phyloP scores from a whole-genome alignment of 2,797 vertebrate genomes.

The Cyprinella venusta region DNA sequence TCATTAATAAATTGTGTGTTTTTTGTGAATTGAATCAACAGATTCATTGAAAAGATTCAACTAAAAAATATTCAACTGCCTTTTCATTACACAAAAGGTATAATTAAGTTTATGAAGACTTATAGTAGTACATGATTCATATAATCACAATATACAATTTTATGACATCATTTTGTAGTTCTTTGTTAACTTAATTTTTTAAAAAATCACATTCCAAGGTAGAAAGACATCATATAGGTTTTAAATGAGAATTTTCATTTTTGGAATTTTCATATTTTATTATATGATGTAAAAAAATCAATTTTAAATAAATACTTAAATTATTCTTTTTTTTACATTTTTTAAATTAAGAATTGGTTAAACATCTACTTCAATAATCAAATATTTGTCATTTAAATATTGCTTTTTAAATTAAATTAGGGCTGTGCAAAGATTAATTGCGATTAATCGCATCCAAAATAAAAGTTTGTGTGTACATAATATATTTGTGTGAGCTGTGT shows the following conservation, averaged over 20 bases:
- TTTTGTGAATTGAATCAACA: neutral
- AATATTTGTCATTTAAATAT: neutral
- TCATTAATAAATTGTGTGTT: neutral
- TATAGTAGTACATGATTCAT: neutral
- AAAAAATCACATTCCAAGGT: neutral
- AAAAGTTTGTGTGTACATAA: too few relatives aligned
- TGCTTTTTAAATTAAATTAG: neutral
- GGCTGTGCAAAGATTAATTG: too few relatives aligned
- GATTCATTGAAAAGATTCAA: neutral
- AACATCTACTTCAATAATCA: neutral
- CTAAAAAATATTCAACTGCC: neutral
- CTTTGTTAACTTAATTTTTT: neutral
- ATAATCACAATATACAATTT: neutral
- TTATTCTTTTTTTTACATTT: neutral
- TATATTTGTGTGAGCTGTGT: too few relatives aligned
- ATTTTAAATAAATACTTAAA: neutral
- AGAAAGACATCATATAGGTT: neutral
- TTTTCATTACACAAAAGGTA: neutral
- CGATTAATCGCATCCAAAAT: too few relatives aligned
- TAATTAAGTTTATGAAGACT: neutral
- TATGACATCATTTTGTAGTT: neutral
- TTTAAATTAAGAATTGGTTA: neutral
- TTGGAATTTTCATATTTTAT: neutral
- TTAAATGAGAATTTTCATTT: neutral
- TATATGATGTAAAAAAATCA: neutral